Conservation (phyloP, 2,797 vertebrate species). For the Pipistrellus kuhlii region DNA sequence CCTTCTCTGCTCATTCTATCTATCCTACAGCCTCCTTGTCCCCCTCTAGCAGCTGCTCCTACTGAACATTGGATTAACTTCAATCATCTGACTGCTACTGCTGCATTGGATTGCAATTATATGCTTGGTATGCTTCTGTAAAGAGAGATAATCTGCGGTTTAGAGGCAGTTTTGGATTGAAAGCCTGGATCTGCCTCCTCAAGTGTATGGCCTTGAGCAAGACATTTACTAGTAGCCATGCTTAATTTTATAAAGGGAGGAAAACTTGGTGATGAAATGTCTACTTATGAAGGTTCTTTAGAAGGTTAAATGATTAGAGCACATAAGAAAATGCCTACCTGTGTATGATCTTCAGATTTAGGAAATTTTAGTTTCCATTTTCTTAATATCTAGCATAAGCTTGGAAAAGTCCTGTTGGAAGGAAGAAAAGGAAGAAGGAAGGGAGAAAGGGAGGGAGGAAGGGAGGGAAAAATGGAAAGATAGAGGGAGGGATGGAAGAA, state of each 20-base stretch:
- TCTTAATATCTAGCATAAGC: background rate
- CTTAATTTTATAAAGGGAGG: background rate
- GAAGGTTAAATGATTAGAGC: background rate
- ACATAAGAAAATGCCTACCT: background rate
- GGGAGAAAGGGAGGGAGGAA: fast-evolving
- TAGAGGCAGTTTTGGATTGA: background rate
- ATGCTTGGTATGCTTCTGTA: background rate
- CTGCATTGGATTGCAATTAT: background rate
- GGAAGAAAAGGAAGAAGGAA: background rate
- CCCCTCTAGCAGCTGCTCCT: background rate
- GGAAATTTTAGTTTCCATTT: background rate
- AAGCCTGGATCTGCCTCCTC: background rate
- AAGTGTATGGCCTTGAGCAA: background rate
- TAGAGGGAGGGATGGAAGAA: fast-evolving
- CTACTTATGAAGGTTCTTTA: background rate
- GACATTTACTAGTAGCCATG: background rate
- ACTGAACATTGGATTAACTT: background rate
- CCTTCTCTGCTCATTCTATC: background rate
- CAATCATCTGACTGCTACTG: background rate
- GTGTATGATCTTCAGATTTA: background rate
- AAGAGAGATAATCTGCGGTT: background rate
- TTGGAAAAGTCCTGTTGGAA: background rate
- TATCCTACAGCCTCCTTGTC: background rate
- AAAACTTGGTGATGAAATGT: background rate
- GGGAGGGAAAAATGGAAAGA: no score